A percentile compares a stretch with the other conserved stretches of the same genome.
phyloP scores from a whole-genome alignment of 2,888 invertebrate species.

The Smittia sp. region DNA sequence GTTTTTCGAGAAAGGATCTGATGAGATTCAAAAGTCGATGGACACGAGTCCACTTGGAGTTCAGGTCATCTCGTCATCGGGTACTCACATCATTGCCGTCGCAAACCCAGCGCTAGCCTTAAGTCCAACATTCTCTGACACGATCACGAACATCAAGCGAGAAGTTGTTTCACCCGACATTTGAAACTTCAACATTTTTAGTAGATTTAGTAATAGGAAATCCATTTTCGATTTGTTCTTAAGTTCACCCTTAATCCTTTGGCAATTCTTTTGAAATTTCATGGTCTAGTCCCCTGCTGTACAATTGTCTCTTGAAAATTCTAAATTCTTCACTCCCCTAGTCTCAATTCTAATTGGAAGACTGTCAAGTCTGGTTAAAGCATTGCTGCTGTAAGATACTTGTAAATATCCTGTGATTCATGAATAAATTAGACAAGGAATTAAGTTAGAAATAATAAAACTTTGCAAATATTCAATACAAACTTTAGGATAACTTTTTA shows the following conservation, averaged over 20 bases:
- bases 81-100: conserved; percentile 84
- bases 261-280: conserved; percentile 15
- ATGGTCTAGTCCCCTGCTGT: conserved; percentile 20
- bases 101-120: conserved; percentile 79
- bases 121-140: conserved; percentile 55
- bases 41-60: conserved; percentile 52
- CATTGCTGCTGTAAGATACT: not conserved
- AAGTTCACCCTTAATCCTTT: conserved; percentile 20
- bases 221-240: not conserved
- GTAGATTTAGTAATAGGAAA: not conserved
- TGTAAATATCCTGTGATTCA: not conserved
- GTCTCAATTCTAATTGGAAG: not conserved
- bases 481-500: too few species aligned
- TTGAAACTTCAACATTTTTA: conserved; percentile 42
- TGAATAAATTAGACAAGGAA: not conserved
- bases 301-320: not conserved
- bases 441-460: too few species aligned
- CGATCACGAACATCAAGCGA: conserved; percentile 49
- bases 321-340: conserved; percentile 14
- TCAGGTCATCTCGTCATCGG: conserved; percentile 78
- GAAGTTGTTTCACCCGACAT: conserved; percentile 50
- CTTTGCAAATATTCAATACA: too few species aligned
- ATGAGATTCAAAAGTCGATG: conserved; percentile 36
- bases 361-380: not conserved
- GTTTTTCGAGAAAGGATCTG: conserved; percentile 9